Conservation (phyloP, 1,140 invertebrate genomes). For the Hypothenemus hampei region DNA sequence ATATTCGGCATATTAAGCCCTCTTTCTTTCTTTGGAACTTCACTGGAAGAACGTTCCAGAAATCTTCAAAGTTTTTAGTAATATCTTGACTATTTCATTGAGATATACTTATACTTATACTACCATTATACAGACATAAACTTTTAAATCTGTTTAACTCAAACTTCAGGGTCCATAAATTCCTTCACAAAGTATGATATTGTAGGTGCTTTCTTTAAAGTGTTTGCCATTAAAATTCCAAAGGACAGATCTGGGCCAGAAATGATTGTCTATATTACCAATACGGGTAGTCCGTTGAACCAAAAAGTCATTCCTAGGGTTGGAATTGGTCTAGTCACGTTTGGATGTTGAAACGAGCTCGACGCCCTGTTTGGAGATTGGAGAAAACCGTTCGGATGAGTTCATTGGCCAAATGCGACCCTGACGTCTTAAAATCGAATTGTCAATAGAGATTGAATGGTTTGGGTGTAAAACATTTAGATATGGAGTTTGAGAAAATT, state of each 20-base stretch:
- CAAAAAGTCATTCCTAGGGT: slow-evolving; percentile 21
- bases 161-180: slow-evolving; percentile 13
- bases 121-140: too few relatives aligned
- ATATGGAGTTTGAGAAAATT: slow-evolving; percentile 13
- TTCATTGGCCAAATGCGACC: not conserved
- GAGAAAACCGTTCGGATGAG: slow-evolving; percentile 5
- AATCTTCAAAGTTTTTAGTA: too few relatives aligned
- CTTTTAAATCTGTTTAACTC: slow-evolving; percentile 22
- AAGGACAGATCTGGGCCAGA: slow-evolving; percentile 8
- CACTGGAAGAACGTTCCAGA: too few relatives aligned
- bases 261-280: slow-evolving; percentile 21
- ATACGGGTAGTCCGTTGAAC: slow-evolving; percentile 16
- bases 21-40: too few relatives aligned
- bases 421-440: slow-evolving; percentile 1
- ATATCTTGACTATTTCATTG: too few relatives aligned
- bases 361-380: slow-evolving; percentile 11
- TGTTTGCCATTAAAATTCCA: slow-evolving; percentile 5
- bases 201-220: slow-evolving; percentile 23
- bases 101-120: too few relatives aligned
- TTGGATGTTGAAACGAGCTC: slow-evolving; percentile 12
- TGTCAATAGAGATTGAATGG: slow-evolving; percentile 19
- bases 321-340: slow-evolving; percentile 11
- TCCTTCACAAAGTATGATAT: slow-evolving; percentile 16
- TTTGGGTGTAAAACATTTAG: slow-evolving; percentile 1
- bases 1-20: too few relatives aligned